These are phyloP conservation scores for Eulimnadia texana DNA, from an alignment of 1,140 invertebrate species.

Conservation along the genomic window DNA sequence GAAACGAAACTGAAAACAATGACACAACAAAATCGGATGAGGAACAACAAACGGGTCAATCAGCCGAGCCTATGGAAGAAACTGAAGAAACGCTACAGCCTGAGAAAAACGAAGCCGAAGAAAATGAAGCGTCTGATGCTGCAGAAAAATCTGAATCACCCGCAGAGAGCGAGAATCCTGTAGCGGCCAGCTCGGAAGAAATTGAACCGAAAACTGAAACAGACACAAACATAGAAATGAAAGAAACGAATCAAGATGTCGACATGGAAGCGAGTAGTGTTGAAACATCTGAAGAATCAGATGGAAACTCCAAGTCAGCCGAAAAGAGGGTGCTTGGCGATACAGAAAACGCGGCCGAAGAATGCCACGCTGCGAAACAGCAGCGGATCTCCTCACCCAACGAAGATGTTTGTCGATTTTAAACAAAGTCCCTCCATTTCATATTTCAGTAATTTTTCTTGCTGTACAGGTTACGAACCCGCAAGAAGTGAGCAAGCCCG, in stretches of 20 bases:
- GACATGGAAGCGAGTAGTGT: not conserved
- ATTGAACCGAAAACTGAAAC: not conserved
- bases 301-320: not conserved
- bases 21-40: not conserved
- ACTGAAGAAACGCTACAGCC: not conserved
- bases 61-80: not conserved
- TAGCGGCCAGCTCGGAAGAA: not conserved
- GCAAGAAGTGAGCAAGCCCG: too few relatives aligned
- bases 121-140: too few relatives aligned
- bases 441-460: too few relatives aligned
- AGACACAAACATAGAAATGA: not conserved
- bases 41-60: not conserved
- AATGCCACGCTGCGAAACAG: constrained; percentile 5
- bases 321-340: not conserved
- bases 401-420: too few relatives aligned
- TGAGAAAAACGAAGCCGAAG: not conserved
- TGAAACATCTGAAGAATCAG: not conserved
- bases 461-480: too few relatives aligned
- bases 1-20: not conserved
- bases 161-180: not conserved
- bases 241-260: not conserved
- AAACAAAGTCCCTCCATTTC: too few relatives aligned
- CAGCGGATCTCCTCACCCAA: not conserved
- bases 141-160: not conserved
- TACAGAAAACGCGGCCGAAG: not conserved